Base-by-base conservation (phyloP, 2,113 vertebrate species). In the Australoheros scitulus region DNA sequence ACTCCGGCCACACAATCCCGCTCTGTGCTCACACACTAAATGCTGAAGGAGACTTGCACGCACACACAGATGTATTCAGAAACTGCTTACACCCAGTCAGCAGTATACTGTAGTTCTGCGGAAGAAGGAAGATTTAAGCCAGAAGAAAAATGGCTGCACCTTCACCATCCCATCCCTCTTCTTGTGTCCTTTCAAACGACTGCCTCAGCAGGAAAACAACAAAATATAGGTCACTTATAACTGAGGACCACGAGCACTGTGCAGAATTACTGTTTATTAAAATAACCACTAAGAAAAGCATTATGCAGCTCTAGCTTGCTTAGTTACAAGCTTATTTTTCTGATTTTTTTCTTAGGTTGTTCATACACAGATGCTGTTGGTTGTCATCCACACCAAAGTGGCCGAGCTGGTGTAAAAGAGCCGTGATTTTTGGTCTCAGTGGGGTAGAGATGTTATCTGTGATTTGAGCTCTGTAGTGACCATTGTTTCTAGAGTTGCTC, bases 401-500 rank as follows among this genome's bases (percentile, higher is more conserved):
- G 77, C 36, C 13, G 17, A 79, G 76, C 72, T 77, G 92, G 81
- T 58, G n/a, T 91, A 88, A 81, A 91, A 87, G 87, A 89, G 90
- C 91, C 89, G 80, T 87, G 84, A 85, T 87, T 92, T 79, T 77
- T 79, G 63, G 64, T 90, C 89, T 84, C 89, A 81, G 81, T 60
- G 81, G 83, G 86, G 79, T 26, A 34, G 84, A 80, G 80, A 56
- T 24, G 43, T 86, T 89, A 92, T 89, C 88, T 86, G 61, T 85
- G 85, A 93, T 94, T 88, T 83, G 56, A 89, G 82, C 87, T 83
- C 86, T 82, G 86, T 60, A 52, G 83, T 80, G 83, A 88, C 88
- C 80, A 93, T 94, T 94, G 94, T 94, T 88, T 92, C 60, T 43
- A 6, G 87, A 90, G 84, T 81, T 90, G 81, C 85, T 92, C 90